Evolutionary conservation across 2,888 invertebrate genomes (phyloP).

Genomic region (Maniola hyperantus): DNA sequence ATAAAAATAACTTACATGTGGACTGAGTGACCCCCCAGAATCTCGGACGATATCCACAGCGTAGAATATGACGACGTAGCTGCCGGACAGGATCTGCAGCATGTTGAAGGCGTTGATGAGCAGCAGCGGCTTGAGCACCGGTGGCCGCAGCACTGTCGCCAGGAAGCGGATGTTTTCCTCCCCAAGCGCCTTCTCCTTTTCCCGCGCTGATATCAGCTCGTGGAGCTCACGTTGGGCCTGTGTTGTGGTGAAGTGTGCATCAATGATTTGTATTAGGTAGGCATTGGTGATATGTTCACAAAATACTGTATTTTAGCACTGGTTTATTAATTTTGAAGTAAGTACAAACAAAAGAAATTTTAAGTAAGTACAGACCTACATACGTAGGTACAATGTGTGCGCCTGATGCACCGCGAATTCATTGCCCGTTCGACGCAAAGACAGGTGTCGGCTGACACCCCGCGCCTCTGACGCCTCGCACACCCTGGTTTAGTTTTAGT

Average conservation of each 20-base stretch:
- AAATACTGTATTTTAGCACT: too few relatives aligned
- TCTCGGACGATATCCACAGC: slow-evolving; percentile 88
- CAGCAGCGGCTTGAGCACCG: slow-evolving; percentile 87
- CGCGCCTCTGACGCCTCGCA: too few relatives aligned
- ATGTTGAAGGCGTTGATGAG: slow-evolving; percentile 89
- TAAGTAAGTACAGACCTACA: too few relatives aligned
- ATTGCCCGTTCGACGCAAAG: too few relatives aligned
- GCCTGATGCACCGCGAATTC: too few relatives aligned
- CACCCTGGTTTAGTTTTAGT: too few relatives aligned
- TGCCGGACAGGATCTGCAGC: slow-evolving; percentile 88
- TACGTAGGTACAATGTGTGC: too few relatives aligned
- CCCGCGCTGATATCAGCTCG: slow-evolving; percentile 83
- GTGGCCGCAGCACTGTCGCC: slow-evolving; percentile 78
- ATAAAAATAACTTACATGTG: slow-evolving; percentile 65
- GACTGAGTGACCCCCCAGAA: slow-evolving; percentile 72
- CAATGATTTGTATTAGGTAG: neutral
- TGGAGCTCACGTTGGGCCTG: slow-evolving; percentile 85
- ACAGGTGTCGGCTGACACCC: too few relatives aligned
- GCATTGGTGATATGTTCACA: too few relatives aligned
- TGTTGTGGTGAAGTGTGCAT: neutral
- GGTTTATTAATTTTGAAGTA: too few relatives aligned
- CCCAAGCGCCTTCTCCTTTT: slow-evolving; percentile 79
- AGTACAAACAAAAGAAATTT: too few relatives aligned
- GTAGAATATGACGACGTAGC: slow-evolving; percentile 90
- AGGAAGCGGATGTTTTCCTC: slow-evolving; percentile 79